These are phyloP conservation scores for Polymixis flavicincta DNA, from an alignment of 2,888 invertebrate genomes.

Conservation along the genomic window DNA sequence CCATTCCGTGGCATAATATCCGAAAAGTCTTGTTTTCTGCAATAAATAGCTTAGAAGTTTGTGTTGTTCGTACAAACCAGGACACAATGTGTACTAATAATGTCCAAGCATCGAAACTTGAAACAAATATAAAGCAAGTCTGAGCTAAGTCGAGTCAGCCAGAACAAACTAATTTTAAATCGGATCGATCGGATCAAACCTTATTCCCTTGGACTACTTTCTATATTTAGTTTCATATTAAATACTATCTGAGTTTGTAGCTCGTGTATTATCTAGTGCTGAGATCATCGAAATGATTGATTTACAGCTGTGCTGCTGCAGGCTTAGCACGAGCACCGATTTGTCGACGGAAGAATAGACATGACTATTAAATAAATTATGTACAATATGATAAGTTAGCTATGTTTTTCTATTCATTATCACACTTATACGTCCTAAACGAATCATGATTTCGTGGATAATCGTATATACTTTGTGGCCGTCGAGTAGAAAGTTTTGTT, in stretches of 20 bases:
- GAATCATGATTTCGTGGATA: no score
- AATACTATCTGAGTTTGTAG: not conserved
- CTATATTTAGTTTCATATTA: conserved; percentile 7
- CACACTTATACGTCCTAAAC: no score
- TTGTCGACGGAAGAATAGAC: no score
- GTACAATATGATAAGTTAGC: no score
- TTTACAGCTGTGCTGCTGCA: no score
- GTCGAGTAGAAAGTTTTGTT: no score
- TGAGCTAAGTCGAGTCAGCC: conserved; percentile 2
- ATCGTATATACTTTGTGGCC: no score
- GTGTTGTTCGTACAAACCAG: not conserved
- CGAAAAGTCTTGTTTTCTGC: not conserved
- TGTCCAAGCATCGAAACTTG: conserved; percentile 4
- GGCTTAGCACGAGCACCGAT: no score
- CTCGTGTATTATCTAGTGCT: not conserved
- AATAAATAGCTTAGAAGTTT: not conserved
- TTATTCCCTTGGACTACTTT: conserved; percentile 14
- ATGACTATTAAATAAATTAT: no score
- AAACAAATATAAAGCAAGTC: conserved; percentile 21
- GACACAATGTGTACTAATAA: not conserved
- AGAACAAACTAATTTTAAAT: conserved; percentile 43
- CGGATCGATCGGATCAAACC: conserved; percentile 30
- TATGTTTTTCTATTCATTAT: no score
- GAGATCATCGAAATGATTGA: no score
- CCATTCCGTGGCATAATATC: no score